These are phyloP conservation scores for Notothenia rossii DNA, from an alignment of 2,113 vertebrate species.

Conservation along the genomic window DNA sequence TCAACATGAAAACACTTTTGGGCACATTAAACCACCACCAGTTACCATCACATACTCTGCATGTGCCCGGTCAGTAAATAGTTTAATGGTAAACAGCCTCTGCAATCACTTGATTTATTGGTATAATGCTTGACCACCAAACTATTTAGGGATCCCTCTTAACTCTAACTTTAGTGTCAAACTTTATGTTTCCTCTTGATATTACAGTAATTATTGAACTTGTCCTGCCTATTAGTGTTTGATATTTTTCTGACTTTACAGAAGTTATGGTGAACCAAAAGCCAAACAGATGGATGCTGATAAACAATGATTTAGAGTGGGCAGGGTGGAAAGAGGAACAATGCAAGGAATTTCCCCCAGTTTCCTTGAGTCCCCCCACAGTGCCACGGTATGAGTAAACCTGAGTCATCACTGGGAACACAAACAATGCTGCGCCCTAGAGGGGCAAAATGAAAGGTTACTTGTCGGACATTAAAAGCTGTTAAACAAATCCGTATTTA, in stretches of 20 bases:
- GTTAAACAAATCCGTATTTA: slow-evolving; percentile 23
- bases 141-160: background rate
- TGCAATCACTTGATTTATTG: background rate
- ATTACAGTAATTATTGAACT: background rate
- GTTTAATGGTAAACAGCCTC: background rate
- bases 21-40: slow-evolving; percentile 29
- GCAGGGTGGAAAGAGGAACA: slow-evolving; percentile 67
- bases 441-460: slow-evolving; percentile 28
- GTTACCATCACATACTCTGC: slow-evolving; percentile 6
- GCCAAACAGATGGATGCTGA: background rate
- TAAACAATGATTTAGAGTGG: slow-evolving; percentile 19
- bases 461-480: background rate
- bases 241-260: background rate
- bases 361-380: slow-evolving; percentile 54
- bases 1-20: slow-evolving; percentile 28
- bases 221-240: background rate
- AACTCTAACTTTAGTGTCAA: background rate
- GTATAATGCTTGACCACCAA: slow-evolving; percentile 9
- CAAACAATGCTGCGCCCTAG: slow-evolving; percentile 66
- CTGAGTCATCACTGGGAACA: background rate
- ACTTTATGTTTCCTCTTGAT: background rate
- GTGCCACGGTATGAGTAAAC: slow-evolving; percentile 9
- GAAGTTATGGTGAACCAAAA: slow-evolving; percentile 7
- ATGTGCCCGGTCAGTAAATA: slow-evolving; percentile 14
- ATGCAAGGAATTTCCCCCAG: slow-evolving; percentile 72